These are phyloP conservation scores for Forbesichthys papilliferus DNA, from an alignment of 2,113 vertebrate species.

Conservation along the genomic window DNA sequence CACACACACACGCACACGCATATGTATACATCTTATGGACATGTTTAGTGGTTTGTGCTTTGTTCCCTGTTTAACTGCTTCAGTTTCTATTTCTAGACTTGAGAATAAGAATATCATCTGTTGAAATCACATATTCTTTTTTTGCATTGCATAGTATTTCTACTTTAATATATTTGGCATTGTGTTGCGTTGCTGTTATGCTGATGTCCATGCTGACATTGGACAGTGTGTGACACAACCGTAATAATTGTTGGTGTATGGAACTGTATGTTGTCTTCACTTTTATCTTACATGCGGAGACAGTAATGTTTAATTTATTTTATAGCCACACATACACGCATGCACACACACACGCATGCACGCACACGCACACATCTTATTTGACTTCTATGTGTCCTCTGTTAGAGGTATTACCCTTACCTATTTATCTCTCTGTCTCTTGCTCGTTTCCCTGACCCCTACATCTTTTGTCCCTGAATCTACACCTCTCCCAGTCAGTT, in stretches of 20 bases:
- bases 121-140: neutral
- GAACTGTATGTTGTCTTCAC: no score
- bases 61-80: neutral
- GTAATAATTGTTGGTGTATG: no score
- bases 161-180: neutral
- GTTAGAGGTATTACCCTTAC: conserved; percentile 36
- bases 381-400: conserved; percentile 65
- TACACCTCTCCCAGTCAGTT: conserved; percentile 50
- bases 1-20: conserved; percentile 40
- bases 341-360: neutral
- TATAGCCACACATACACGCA: no score
- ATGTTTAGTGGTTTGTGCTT: conserved; percentile 48
- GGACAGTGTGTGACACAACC: neutral
- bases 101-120: no score
- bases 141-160: no score
- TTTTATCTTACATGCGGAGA: no score
- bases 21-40: conserved; percentile 55
- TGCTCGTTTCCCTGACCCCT: conserved; percentile 32
- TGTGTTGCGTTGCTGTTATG: neutral
- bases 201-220: neutral
- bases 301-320: no score
- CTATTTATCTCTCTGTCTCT: conserved; percentile 3
- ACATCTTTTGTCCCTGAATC: neutral
- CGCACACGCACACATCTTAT: conserved; percentile 4
- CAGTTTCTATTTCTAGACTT: neutral